These are phyloP conservation scores for Coenonympha glycerion DNA, from an alignment of 2,888 invertebrate species.

Conservation along the genomic window DNA sequence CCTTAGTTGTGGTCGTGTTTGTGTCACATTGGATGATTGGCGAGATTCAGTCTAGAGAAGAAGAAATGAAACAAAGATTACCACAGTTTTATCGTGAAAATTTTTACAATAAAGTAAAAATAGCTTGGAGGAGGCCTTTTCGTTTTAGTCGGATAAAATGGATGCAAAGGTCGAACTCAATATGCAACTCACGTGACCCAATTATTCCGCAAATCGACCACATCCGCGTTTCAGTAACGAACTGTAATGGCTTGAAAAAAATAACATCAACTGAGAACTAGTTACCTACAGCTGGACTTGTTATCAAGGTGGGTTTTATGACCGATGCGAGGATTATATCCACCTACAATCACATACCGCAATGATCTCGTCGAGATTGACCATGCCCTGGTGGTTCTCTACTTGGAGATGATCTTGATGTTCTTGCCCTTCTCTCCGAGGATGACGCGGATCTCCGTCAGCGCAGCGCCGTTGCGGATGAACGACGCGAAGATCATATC, in stretches of 20 bases:
- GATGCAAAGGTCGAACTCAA: slow-evolving; percentile 9
- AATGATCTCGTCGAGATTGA: slow-evolving; percentile 95
- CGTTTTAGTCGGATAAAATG: background rate
- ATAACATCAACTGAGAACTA: slow-evolving; percentile 17
- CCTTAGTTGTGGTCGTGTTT: too few species aligned
- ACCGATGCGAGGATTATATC: too few species aligned
- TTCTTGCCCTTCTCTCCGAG: slow-evolving; percentile 92
- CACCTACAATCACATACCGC: too few species aligned
- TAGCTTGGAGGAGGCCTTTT: too few species aligned
- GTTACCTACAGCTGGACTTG: slow-evolving; percentile 17
- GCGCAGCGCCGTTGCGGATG: slow-evolving; percentile 93
- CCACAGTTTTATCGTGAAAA: too few species aligned
- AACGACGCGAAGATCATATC: slow-evolving; percentile 99
- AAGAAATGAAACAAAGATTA: too few species aligned
- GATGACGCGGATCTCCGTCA: slow-evolving; percentile 89
- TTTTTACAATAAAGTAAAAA: too few species aligned
- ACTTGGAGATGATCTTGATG: slow-evolving; percentile 98
- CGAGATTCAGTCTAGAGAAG: too few species aligned
- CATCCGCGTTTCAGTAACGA: slow-evolving; percentile 35
- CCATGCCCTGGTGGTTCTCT: slow-evolving; percentile 98
- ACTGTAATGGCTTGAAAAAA: slow-evolving; percentile 14
- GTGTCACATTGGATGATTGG: too few species aligned
- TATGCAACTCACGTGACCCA: slow-evolving; percentile 7
- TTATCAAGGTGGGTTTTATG: too few species aligned
- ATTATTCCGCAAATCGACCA: slow-evolving; percentile 33